Percentiles rank a stretch among this genome's conserved stretches.
phyloP scores from a whole-genome alignment of 2,888 invertebrate species.

The Sthenelais limicola region DNA sequence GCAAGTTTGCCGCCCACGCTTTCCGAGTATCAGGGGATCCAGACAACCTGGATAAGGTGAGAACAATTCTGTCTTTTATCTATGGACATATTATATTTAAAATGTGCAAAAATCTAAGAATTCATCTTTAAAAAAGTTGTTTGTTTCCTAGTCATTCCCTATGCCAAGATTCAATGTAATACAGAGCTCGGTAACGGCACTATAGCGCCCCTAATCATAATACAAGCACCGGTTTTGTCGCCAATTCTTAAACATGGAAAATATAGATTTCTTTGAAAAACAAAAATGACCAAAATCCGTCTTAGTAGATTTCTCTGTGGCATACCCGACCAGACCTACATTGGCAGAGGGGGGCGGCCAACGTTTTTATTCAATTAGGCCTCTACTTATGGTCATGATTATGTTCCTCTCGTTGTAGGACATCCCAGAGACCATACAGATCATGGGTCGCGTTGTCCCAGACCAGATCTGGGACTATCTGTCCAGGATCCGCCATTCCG shows the following conservation, averaged over 20 bases:
- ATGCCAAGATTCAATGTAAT: too few species aligned
- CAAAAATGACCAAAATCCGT: neutral
- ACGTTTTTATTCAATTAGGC: slow-evolving; percentile 89
- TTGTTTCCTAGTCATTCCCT: too few species aligned
- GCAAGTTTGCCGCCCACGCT: slow-evolving; percentile 87
- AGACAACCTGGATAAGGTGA: slow-evolving; percentile 50
- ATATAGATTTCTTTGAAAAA: neutral
- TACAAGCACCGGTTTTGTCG: too few species aligned
- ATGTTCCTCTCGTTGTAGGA: slow-evolving; percentile 73
- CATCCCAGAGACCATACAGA: slow-evolving; percentile 81
- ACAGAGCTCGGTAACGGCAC: too few species aligned
- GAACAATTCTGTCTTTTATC: too few species aligned
- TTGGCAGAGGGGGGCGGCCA: too few species aligned
- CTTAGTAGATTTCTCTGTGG: slow-evolving; percentile 77
- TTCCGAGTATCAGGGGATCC: slow-evolving; percentile 79
- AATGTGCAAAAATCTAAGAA: too few species aligned
- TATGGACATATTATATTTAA: too few species aligned
- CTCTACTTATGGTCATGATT: slow-evolving; percentile 79
- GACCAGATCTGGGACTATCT: slow-evolving; percentile 95
- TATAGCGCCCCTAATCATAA: too few species aligned
- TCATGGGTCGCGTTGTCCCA: slow-evolving; percentile 92
- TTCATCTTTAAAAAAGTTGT: too few species aligned
- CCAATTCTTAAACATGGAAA: too few species aligned
- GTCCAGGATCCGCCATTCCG: slow-evolving; percentile 78
- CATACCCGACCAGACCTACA: too few species aligned